A percentile compares a stretch with the other conserved stretches of the same genome.
Evolutionary conservation across 64 coral and sea anemone species (phyloP).

Genomic region (Dendronephthya gigantea): DNA sequence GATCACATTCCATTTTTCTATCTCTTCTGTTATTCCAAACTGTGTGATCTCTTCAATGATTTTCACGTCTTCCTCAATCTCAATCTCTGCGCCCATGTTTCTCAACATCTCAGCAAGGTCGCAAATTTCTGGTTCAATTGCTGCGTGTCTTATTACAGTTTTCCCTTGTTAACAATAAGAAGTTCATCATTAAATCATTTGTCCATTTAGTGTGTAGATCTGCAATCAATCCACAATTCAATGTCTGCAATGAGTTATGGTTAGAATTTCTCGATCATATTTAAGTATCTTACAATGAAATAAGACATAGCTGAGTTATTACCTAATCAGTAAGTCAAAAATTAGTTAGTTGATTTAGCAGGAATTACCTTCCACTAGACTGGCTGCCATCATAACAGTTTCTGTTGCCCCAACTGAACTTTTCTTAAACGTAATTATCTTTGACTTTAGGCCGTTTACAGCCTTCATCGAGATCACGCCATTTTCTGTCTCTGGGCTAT

Average conservation of each 20-base stretch:
- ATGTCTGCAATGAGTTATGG: no score
- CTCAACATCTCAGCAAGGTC: conserved; percentile 26
- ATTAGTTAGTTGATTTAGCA: no score
- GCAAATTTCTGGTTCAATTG: conserved; percentile 33
- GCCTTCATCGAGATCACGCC: no score
- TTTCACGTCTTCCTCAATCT: background rate
- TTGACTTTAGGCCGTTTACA: background rate
- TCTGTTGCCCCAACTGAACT: conserved; percentile 44
- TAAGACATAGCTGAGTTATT: no score
- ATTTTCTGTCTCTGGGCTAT: no score
- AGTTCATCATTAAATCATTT: no score
- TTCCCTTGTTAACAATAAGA: no score
- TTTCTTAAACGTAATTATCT: background rate
- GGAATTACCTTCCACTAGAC: background rate
- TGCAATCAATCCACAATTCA: no score
- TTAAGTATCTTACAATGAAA: no score
- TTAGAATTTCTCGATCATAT: no score
- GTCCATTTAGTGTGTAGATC: no score
- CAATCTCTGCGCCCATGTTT: conserved; percentile 32
- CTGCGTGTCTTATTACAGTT: conserved; percentile 38
- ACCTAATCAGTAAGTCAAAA: no score
- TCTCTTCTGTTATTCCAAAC: background rate
- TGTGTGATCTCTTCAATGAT: background rate
- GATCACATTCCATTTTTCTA: background rate
- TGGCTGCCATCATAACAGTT: conserved; percentile 49